These are phyloP conservation scores for Melanargia galathea DNA, from an alignment of 2,888 invertebrate genomes.

Conservation along the genomic window DNA sequence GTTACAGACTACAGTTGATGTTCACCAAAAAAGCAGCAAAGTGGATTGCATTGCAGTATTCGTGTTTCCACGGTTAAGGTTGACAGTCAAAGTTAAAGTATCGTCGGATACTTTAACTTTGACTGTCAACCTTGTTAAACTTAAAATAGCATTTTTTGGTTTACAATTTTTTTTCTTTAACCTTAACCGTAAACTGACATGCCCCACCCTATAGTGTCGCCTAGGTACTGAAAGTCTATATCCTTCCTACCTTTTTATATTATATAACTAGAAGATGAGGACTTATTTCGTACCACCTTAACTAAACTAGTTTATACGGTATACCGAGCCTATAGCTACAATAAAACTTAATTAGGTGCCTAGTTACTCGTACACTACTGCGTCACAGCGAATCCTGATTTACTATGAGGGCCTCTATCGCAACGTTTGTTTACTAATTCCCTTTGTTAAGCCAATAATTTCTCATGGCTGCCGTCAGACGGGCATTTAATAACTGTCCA, in stretches of 20 bases:
- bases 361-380: background rate
- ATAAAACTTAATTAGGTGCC: background rate
- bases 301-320: background rate
- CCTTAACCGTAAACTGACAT: too few species aligned
- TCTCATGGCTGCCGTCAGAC: background rate
- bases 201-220: too few species aligned
- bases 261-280: background rate
- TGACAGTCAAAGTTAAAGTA: too few species aligned
- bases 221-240: background rate
- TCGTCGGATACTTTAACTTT: too few species aligned
- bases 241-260: background rate
- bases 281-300: background rate
- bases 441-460: slow-evolving; percentile 8
- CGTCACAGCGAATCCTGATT: slow-evolving; percentile 5
- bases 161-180: too few species aligned
- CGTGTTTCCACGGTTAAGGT: too few species aligned
- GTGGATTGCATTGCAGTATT: too few species aligned
- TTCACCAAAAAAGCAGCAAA: too few species aligned
- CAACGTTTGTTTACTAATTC: slow-evolving; percentile 12
- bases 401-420: slow-evolving; percentile 2
- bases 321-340: background rate
- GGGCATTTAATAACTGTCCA: slow-evolving; percentile 11
- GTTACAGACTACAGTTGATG: too few species aligned
- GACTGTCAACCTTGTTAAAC: too few species aligned
- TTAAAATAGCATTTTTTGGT: too few species aligned